A percentile compares a stretch with the other conserved stretches of the same genome.
These are phyloP conservation scores for Cotesia vestalis DNA, from an alignment of 1,140 invertebrate genomes.

Conservation along the genomic window DNA sequence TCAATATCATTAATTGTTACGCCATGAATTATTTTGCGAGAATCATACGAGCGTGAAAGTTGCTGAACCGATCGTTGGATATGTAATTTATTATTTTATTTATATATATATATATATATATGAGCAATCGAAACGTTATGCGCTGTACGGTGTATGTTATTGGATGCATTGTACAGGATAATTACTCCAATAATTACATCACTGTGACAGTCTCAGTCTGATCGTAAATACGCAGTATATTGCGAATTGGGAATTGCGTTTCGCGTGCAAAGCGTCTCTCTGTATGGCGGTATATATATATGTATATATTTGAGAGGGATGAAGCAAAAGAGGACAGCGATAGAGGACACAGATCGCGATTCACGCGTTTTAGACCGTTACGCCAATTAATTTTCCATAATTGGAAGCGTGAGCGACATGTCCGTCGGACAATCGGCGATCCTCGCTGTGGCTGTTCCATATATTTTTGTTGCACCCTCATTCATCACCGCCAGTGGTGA, in stretches of 20 bases:
- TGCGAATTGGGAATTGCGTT: no score
- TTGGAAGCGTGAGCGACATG: conserved; percentile 47
- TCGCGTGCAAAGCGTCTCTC: no score
- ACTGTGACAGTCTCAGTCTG: conserved; percentile 54
- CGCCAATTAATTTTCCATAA: conserved; percentile 64
- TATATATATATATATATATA: background rate
- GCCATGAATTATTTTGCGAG: background rate
- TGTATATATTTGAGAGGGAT: conserved; percentile 3
- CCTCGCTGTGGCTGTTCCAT: background rate
- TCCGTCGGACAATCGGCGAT: conserved; percentile 2
- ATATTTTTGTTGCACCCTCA: conserved; percentile 5
- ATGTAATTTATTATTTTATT: background rate
- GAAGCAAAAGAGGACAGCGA: background rate
- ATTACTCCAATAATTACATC: conserved; percentile 60
- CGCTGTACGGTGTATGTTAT: conserved; percentile 15
- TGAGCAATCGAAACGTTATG: background rate
- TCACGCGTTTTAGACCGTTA: conserved; percentile 42
- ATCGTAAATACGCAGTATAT: conserved; percentile 42
- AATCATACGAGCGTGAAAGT: conserved; percentile 7
- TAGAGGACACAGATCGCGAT: conserved; percentile 32
- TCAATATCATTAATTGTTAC: no score
- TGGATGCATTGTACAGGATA: conserved; percentile 50
- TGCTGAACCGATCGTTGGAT: background rate
- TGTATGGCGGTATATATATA: conserved; percentile 6
- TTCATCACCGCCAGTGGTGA: background rate